phyloP scores from a whole-genome alignment of 1,140 invertebrate genomes.

The Panonychus citri region DNA sequence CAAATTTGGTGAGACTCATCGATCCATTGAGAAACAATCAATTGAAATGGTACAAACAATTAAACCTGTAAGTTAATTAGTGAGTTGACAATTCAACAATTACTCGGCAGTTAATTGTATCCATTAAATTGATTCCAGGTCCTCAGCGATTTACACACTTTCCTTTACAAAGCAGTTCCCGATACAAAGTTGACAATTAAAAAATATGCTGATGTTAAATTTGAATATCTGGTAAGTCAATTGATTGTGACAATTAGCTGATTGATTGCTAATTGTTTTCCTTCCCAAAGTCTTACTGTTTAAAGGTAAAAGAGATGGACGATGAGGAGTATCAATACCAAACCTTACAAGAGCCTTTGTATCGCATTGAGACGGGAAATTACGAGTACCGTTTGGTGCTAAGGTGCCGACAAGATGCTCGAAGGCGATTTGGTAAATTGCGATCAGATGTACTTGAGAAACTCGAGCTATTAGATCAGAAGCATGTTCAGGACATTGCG shows the following conservation, averaged over 20 bases:
- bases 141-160: slow-evolving; percentile 76
- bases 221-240: slow-evolving; percentile 73
- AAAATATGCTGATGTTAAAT: slow-evolving; percentile 92
- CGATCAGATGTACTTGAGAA: slow-evolving; percentile 87
- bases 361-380: slow-evolving; percentile 92
- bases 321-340: slow-evolving; percentile 85
- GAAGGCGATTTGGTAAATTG: slow-evolving; percentile 66
- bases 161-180: slow-evolving; percentile 86
- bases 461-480: slow-evolving; percentile 85
- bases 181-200: slow-evolving; percentile 90
- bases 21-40: slow-evolving; percentile 73
- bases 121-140: no score
- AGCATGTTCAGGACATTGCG: slow-evolving; percentile 83
- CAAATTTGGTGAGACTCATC: slow-evolving; percentile 79
- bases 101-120: slow-evolving; percentile 11
- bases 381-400: slow-evolving; percentile 88
- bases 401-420: slow-evolving; percentile 77
- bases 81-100: no score
- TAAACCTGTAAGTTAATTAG: slow-evolving; percentile 44
- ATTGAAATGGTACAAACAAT: slow-evolving; percentile 68
- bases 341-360: slow-evolving; percentile 81
- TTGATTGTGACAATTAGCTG: background rate
- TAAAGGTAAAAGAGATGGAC: slow-evolving; percentile 87
- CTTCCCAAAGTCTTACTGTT: slow-evolving; percentile 52
- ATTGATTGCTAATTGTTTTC: slow-evolving; percentile 26